A percentile compares a stretch with the other conserved stretches of the same genome.
These are phyloP conservation scores for Spatula versicolor DNA, from an alignment of 2,797 vertebrate genomes.

Conservation along the genomic window DNA sequence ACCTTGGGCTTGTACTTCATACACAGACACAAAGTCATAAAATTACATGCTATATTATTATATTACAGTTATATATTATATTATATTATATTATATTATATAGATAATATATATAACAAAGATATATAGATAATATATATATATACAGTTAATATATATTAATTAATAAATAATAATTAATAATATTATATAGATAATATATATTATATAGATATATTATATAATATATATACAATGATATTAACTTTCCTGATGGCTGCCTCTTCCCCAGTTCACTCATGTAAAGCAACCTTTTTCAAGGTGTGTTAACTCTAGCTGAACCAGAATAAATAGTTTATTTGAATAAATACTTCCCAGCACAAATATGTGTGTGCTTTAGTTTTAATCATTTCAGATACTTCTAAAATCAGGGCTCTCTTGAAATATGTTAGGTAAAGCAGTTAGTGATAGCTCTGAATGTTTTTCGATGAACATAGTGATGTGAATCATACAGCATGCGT, in stretches of 20 bases:
- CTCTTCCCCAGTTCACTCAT: not conserved
- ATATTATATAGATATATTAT: too few relatives aligned
- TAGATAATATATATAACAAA: too few relatives aligned
- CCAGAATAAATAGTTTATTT: not conserved
- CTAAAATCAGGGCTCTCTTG: not conserved
- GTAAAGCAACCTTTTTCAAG: not conserved
- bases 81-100: too few relatives aligned
- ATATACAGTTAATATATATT: too few relatives aligned
- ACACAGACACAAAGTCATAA: not conserved
- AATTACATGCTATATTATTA: not conserved
- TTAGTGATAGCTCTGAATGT: too few relatives aligned
- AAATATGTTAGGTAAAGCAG: not conserved
- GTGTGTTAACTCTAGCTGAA: not conserved
- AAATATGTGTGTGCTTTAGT: not conserved
- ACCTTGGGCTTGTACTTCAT: not conserved
- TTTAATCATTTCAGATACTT: not conserved
- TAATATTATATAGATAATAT: too few relatives aligned
- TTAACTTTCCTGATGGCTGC: not conserved
- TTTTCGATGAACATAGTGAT: not conserved
- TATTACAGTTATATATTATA: too few relatives aligned
- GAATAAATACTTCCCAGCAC: not conserved
- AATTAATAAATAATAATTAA: too few relatives aligned
- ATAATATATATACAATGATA: too few relatives aligned
- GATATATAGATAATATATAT: too few relatives aligned
- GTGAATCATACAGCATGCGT: fast-evolving